Evolutionary conservation across 2,797 vertebrate species (phyloP), one percentile per base, ranked within the genome.

Genomic region (Dipus sagitta): DNA sequence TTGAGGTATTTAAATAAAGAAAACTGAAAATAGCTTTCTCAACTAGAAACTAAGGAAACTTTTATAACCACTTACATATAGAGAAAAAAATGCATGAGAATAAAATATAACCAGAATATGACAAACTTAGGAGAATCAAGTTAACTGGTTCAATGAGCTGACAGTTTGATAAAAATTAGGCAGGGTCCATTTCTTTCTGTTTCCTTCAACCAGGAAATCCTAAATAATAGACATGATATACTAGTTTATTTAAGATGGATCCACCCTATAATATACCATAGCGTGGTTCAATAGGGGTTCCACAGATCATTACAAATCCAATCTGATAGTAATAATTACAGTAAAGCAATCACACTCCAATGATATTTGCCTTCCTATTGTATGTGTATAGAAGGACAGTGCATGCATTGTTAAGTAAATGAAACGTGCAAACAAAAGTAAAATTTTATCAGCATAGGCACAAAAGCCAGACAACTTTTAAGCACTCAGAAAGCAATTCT

Each of bases 361-460:
- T 76, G 86, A 71, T 87, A 72, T 79, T 78, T 96, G 42, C 52
- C 42, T 90, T 92, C 78, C 80, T 76, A 38, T 14, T 34, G 18
- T 21, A 30, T 87, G 77, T 64, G 15, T 20, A 47, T 32, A 91
- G 38, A 32, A 60, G 38, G 38, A 60, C 68, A 65, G 79, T 83
- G 47, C 76, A 90, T 47, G 87, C 34, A 30, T 28, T 38, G 28
- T 70, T 82, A 62, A 90, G 54, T 54, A 91, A 96, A 94, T 68
- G 34, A 74, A 91, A 17, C 91, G 32, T 42, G 32, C 52, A 91
- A 95, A 89, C 28, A 72, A 84, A 91, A 65, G 62, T 86, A 60
- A 86, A 93, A 82, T 92, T 93, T 79, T 32, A 38, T 65, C 74
- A 85, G 70, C 77, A 80, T 85, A 89, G 86, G 30, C 30, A 80